Evolutionary conservation across 1,140 invertebrate species (phyloP).

Genomic region (Drosophila fuyamai): DNA sequence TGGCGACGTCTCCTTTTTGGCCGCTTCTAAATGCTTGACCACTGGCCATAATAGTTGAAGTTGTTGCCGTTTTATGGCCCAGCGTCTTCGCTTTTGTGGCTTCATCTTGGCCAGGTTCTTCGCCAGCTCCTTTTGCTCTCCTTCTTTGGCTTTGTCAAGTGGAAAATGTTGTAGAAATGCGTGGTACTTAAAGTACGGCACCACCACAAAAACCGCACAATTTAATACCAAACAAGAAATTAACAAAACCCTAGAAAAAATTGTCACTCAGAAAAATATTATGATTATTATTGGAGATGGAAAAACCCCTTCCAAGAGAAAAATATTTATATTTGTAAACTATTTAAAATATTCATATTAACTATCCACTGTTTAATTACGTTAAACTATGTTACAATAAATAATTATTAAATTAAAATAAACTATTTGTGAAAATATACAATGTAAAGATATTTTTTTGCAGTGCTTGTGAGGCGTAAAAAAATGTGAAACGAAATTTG

Average conservation of each 20-base stretch:
- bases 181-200: constrained; percentile 70
- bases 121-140: constrained; percentile 6
- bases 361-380: too few relatives aligned
- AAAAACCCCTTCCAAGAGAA: too few relatives aligned
- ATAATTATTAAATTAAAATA: too few relatives aligned
- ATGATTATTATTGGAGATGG: too few relatives aligned
- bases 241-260: constrained; percentile 18
- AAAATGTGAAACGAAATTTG: constrained; percentile 43
- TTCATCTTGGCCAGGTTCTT: constrained; percentile 54
- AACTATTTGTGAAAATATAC: too few relatives aligned
- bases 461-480: constrained; percentile 9
- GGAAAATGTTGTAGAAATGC: constrained; percentile 76
- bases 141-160: constrained; percentile 64
- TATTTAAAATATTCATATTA: too few relatives aligned
- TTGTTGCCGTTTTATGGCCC: constrained; percentile 62
- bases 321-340: too few relatives aligned
- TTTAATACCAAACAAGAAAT: constrained; percentile 71
- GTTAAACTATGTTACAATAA: too few relatives aligned
- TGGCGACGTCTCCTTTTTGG: constrained; percentile 55
- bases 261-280: background rate
- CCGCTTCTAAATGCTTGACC: constrained; percentile 69
- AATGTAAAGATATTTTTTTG: background rate
- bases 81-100: constrained; percentile 71
- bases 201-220: constrained; percentile 77
- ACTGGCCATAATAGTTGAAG: constrained; percentile 76